These are phyloP conservation scores for Tipula helvola DNA, from an alignment of 2,888 invertebrate genomes.

Conservation along the genomic window DNA sequence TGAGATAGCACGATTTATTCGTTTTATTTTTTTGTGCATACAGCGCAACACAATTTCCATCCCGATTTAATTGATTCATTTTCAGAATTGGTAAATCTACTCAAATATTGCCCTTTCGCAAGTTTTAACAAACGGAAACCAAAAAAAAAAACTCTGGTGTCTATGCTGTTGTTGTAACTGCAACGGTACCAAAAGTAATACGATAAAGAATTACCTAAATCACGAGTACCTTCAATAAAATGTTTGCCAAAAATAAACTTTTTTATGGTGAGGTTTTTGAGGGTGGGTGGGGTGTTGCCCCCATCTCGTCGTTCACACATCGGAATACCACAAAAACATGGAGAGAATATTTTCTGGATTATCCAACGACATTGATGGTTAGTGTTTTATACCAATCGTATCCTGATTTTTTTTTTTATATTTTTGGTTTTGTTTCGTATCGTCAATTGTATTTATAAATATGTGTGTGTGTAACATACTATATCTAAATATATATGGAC, in stretches of 20 bases:
- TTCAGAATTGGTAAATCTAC: not conserved
- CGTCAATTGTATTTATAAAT: not conserved
- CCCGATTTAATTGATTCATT: not conserved
- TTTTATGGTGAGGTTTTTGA: too few relatives aligned
- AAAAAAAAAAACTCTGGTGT: not conserved
- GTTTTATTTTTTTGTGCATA: not conserved
- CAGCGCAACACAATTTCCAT: not conserved
- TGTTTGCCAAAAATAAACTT: too few relatives aligned
- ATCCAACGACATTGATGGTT: not conserved
- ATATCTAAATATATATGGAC: not conserved
- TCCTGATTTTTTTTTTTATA: not conserved
- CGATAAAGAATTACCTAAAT: not conserved
- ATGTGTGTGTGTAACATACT: not conserved
- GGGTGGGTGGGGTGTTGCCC: not conserved
- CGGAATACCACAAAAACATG: not conserved
- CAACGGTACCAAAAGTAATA: too few relatives aligned
- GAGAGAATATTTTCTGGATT: not conserved
- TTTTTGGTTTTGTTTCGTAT: not conserved
- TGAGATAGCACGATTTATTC: not conserved
- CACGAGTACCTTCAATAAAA: not conserved
- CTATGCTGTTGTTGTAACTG: too few relatives aligned
- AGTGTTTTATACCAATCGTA: not conserved
- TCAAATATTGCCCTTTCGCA: not conserved
- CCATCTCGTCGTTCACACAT: too few relatives aligned
- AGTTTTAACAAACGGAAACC: not conserved